Conservation (phyloP, 2,113 vertebrate species). For the Microcebus murinus region DNA sequence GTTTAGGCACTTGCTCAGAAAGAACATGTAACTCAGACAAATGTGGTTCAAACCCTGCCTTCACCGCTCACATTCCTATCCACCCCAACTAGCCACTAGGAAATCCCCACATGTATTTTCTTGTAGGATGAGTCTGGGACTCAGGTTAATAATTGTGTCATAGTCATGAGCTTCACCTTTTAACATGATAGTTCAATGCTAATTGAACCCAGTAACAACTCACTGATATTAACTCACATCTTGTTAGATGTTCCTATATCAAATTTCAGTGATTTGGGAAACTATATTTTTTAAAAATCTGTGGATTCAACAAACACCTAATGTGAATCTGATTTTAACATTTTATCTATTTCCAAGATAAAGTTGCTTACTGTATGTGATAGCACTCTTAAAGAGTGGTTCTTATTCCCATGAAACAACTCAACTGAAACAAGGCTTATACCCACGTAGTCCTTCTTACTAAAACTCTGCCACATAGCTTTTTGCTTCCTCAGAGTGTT, state of each 20-base stretch:
- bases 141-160: not conserved
- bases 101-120: not conserved
- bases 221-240: not conserved
- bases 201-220: not conserved
- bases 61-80: not conserved
- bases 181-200: not conserved
- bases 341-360: constrained; percentile 21
- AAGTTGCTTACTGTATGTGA: constrained; percentile 69
- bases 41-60: not conserved
- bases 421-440: constrained; percentile 77
- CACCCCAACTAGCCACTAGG: not conserved
- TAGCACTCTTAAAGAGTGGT: constrained; percentile 74
- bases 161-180: not conserved
- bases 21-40: not conserved
- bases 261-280: not conserved
- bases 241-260: constrained; percentile 6
- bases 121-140: not conserved
- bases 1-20: not conserved
- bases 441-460: constrained; percentile 59
- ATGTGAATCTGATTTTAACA: not conserved
- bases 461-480: constrained; percentile 69
- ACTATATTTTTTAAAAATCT: not conserved
- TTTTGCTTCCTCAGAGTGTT: constrained; percentile 61
- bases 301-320: not conserved
- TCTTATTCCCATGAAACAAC: constrained; percentile 77